These are phyloP conservation scores for Cirrhinus mrigala DNA, from an alignment of 2,797 vertebrate genomes.

Conservation along the genomic window DNA sequence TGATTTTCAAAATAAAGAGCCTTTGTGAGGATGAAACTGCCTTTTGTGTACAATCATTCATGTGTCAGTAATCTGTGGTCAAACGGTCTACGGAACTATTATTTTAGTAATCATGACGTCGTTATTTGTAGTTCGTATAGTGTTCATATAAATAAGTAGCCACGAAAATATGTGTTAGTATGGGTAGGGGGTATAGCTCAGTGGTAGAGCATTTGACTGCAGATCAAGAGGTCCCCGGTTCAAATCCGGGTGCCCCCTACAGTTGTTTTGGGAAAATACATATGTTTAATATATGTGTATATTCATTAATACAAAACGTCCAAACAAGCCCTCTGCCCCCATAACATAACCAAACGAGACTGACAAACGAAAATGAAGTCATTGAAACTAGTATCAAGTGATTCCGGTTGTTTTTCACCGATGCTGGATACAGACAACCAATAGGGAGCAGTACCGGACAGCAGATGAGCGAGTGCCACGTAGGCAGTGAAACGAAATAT, in stretches of 20 bases:
- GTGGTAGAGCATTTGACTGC: slow-evolving; percentile 77
- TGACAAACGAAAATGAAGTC: not conserved
- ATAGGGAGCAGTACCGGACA: slow-evolving; percentile 27
- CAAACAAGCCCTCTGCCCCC: not conserved
- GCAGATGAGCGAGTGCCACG: slow-evolving; percentile 43
- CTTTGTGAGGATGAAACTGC: slow-evolving; percentile 8
- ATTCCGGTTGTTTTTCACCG: not conserved
- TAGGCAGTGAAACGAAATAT: not conserved
- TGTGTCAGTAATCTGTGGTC: not conserved
- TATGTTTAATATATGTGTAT: not conserved
- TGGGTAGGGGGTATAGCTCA: slow-evolving; percentile 70
- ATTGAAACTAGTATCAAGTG: not conserved
- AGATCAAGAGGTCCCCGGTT: slow-evolving; percentile 78
- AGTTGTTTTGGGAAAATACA: slow-evolving; percentile 9
- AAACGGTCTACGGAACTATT: not conserved
- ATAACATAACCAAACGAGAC: no score
- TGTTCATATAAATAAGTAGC: no score
- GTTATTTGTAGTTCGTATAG: not conserved
- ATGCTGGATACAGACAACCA: not conserved
- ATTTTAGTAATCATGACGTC: rapidly evolving
- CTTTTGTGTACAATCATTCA: not conserved
- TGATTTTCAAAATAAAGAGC: slow-evolving; percentile 29
- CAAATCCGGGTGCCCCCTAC: slow-evolving; percentile 71
- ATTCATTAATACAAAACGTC: no score
- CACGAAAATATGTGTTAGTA: rapidly evolving